These are phyloP conservation scores for Bombus waltoni DNA, from an alignment of 1,140 invertebrate genomes.

Conservation along the genomic window DNA sequence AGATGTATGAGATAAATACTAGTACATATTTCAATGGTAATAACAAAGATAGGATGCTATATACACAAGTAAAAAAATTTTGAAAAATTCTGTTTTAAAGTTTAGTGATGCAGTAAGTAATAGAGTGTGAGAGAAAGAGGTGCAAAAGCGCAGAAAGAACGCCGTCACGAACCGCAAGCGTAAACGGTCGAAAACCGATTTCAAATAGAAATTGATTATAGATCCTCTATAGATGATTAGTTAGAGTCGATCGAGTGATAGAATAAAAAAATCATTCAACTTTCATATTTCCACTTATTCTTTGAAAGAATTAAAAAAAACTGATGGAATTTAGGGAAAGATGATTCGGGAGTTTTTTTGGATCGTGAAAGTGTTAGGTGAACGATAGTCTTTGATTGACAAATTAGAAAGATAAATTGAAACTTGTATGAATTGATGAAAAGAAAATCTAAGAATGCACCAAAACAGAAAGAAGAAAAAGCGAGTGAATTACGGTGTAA, in stretches of 20 bases:
- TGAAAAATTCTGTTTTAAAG: not conserved
- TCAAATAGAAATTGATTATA: constrained; percentile 15
- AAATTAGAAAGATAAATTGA: not conserved
- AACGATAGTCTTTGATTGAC: constrained; percentile 13
- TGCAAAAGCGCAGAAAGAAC: constrained; percentile 39
- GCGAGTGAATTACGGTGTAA: constrained; percentile 90
- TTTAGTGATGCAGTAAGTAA: constrained; percentile 4
- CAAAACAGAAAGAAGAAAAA: constrained; percentile 90
- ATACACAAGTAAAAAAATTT: not conserved
- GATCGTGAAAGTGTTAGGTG: constrained; percentile 15
- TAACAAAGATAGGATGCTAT: no score
- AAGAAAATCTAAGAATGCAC: constrained; percentile 82
- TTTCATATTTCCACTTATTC: not conserved
- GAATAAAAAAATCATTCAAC: not conserved
- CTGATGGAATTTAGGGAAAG: not conserved
- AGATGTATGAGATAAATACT: not conserved
- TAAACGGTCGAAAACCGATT: constrained; percentile 34
- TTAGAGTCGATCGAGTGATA: not conserved
- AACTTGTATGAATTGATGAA: constrained; percentile 23
- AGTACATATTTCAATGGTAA: not conserved
- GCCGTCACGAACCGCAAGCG: constrained; percentile 30
- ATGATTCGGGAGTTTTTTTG: constrained; percentile 18
- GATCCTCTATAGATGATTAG: constrained; percentile 14
- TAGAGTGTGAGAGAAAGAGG: constrained; percentile 35
- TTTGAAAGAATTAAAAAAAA: not conserved